phyloP scores from a whole-genome alignment of 1,140 invertebrate genomes.

The Nylanderia fulva region DNA sequence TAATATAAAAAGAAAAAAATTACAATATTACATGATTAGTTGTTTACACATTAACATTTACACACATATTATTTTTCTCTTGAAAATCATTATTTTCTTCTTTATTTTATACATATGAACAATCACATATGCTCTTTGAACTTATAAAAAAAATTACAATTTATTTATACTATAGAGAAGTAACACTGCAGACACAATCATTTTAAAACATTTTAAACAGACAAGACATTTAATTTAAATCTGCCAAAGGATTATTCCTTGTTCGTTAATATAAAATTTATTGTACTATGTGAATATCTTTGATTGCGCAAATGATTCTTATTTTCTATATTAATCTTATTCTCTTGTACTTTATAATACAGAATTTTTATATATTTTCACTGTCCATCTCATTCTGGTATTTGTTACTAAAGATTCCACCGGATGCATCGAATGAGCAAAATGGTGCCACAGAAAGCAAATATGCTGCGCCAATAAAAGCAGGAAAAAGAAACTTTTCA shows the following conservation, averaged over 20 bases:
- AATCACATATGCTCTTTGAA: background rate
- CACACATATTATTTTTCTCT: too few relatives aligned
- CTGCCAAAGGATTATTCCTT: background rate
- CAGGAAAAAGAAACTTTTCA: conserved; percentile 37
- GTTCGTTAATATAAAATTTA: too few relatives aligned
- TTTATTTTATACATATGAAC: background rate
- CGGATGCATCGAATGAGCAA: background rate
- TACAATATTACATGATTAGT: background rate
- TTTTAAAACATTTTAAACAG: background rate
- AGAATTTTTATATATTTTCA: conserved; percentile 14
- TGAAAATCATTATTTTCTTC: background rate
- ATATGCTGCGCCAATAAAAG: conserved; percentile 38
- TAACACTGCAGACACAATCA: background rate
- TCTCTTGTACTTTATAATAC: too few relatives aligned
- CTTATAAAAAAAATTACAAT: background rate
- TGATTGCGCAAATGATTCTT: background rate
- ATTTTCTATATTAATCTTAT: too few relatives aligned
- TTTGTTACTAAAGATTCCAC: conserved; percentile 22
- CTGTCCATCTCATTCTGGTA: background rate
- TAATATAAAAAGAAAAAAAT: background rate
- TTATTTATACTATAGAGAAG: background rate
- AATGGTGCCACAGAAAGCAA: conserved; percentile 23
- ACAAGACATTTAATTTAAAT: conserved; percentile 20
- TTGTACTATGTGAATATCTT: too few relatives aligned
- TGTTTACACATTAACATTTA: too few relatives aligned